A percentile compares a stretch with the other conserved stretches of the same genome.
These are phyloP conservation scores for Scytalopus superciliaris DNA, from an alignment of 2,113 vertebrate species.

Conservation along the genomic window DNA sequence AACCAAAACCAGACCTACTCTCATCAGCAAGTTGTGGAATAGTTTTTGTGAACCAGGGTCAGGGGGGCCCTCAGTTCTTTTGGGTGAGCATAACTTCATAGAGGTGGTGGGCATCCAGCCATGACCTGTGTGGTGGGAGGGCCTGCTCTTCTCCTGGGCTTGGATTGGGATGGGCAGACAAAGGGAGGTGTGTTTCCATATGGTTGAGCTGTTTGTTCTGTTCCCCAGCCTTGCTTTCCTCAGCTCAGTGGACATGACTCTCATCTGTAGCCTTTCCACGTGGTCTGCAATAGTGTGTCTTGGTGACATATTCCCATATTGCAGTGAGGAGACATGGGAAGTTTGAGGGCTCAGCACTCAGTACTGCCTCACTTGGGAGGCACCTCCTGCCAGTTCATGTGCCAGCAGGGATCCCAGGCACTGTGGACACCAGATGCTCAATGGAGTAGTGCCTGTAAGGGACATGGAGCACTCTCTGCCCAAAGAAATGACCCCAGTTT, in stretches of 20 bases:
- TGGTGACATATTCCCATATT: neutral
- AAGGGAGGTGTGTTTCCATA: neutral
- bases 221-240: neutral
- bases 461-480: neutral
- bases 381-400: neutral
- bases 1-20: neutral
- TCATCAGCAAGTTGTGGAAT: neutral
- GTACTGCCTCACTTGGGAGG: neutral
- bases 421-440: neutral
- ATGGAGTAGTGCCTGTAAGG: neutral
- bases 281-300: neutral
- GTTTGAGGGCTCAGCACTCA: neutral
- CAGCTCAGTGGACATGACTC: neutral
- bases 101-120: neutral
- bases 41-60: neutral
- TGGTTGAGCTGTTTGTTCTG: neutral
- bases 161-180: neutral
- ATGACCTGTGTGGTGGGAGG: neutral
- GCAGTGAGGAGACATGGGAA: neutral
- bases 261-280: neutral
- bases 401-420: neutral
- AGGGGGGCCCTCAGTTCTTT: neutral
- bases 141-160: neutral
- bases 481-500: neutral
- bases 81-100: neutral